Conservation (phyloP, 2,113 vertebrate genomes). For the Actinemys pallida region DNA sequence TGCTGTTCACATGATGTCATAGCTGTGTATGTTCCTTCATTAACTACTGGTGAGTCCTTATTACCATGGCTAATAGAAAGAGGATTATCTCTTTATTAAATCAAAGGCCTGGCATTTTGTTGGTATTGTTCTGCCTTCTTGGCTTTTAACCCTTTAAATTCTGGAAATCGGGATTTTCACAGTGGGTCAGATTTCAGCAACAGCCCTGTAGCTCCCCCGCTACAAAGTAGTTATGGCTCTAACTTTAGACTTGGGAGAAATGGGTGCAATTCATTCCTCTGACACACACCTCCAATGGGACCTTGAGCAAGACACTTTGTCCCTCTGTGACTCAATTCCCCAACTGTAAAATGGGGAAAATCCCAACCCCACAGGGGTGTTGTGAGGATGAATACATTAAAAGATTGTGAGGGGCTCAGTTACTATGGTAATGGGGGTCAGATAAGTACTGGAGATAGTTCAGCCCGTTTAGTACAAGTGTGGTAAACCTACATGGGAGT, state of each 20-base stretch:
- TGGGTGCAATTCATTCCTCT: background rate
- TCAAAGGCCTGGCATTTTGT: conserved; percentile 30
- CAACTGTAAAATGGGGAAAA: background rate
- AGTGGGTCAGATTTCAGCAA: background rate
- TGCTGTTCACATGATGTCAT: conserved; percentile 64
- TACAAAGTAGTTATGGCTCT: background rate
- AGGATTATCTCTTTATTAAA: conserved; percentile 69
- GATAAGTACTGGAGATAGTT: background rate
- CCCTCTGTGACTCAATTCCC: background rate
- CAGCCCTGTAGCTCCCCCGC: background rate
- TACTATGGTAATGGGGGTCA: background rate
- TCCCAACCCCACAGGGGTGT: background rate
- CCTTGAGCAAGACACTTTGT: background rate
- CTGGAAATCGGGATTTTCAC: background rate
- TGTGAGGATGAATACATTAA: background rate
- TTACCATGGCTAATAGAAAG: conserved; percentile 68
- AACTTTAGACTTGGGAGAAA: background rate
- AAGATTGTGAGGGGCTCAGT: background rate
- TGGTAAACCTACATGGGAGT: background rate
- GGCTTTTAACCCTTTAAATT: conserved; percentile 61
- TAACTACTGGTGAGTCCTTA: conserved; percentile 66
- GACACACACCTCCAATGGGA: background rate
- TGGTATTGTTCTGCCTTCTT: conserved; percentile 22
- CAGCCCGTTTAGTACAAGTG: background rate
- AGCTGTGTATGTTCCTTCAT: conserved; percentile 62